Percentiles rank a stretch among this genome's conserved stretches.
Evolutionary conservation across 2,797 vertebrate species (phyloP).

Genomic region (Meda fulgida): DNA sequence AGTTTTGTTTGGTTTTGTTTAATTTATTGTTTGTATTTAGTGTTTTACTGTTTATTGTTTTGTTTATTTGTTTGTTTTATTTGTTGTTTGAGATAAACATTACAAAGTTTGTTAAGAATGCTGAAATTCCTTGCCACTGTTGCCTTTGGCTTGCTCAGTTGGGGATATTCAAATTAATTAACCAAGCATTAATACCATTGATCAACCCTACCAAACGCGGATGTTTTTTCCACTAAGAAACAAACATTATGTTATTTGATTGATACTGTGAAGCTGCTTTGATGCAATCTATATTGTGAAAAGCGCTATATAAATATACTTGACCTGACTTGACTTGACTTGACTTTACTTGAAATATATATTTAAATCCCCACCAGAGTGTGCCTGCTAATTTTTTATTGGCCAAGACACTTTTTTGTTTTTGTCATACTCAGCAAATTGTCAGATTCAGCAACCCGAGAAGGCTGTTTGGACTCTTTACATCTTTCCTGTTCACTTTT

Average conservation of each 20-base stretch:
- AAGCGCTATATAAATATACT: too few relatives aligned
- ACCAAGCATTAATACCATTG: too few relatives aligned
- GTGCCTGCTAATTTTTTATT: neutral
- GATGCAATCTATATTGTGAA: too few relatives aligned
- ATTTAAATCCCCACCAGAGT: neutral
- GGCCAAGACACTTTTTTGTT: neutral
- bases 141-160: too few relatives aligned
- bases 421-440: neutral
- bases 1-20: neutral
- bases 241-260: too few relatives aligned
- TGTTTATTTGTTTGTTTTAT: neutral
- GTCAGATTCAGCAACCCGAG: neutral
- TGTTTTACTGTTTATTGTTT: neutral
- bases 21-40: neutral
- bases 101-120: neutral
- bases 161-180: too few relatives aligned
- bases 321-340: too few relatives aligned
- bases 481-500: conserved; percentile 15
- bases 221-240: too few relatives aligned
- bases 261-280: too few relatives aligned
- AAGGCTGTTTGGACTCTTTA: neutral
- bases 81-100: neutral
- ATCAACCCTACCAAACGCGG: too few relatives aligned
- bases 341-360: conserved; percentile 7
- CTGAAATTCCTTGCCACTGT: too few relatives aligned